Evolutionary conservation across 1,140 invertebrate species (phyloP).

Genomic region (Phymastichus coffea): DNA sequence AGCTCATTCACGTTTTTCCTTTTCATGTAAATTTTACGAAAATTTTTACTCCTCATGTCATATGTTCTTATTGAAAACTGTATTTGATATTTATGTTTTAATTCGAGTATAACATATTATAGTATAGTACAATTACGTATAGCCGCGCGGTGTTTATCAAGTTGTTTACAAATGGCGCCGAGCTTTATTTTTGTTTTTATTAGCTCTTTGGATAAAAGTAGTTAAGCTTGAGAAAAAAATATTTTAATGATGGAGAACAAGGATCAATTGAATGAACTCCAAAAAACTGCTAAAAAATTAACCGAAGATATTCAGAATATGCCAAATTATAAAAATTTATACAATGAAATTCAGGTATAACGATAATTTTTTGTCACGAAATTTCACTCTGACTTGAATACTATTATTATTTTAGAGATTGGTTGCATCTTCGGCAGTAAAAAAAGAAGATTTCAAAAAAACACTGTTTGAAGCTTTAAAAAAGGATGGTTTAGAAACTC

Average conservation of each 20-base stretch:
- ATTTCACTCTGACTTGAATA: not conserved
- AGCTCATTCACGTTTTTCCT: too few relatives aligned
- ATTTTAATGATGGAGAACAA: constrained; percentile 4
- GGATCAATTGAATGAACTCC: constrained; percentile 57
- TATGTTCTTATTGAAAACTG: not conserved
- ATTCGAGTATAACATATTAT: too few relatives aligned
- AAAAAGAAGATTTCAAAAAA: constrained; percentile 74
- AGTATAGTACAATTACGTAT: not conserved
- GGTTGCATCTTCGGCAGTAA: constrained; percentile 70
- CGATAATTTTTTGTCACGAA: too few relatives aligned
- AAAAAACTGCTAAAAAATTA: constrained; percentile 64
- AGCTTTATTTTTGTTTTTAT: not conserved
- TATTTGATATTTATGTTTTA: too few relatives aligned
- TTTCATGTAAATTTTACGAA: too few relatives aligned
- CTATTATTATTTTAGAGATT: constrained; percentile 60
- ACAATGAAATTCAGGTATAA: constrained; percentile 63
- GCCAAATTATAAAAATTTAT: constrained; percentile 65
- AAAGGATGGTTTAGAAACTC: constrained; percentile 73
- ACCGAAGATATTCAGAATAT: constrained; percentile 64
- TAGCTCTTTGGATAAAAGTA: too few relatives aligned
- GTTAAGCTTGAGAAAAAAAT: too few relatives aligned
- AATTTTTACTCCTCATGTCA: not conserved
- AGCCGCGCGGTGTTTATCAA: too few relatives aligned
- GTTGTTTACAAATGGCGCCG: constrained; percentile 55
- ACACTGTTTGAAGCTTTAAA: constrained; percentile 73